phyloP scores from a whole-genome alignment of 2,113 vertebrate species.

The Cyanocitta stelleri region DNA sequence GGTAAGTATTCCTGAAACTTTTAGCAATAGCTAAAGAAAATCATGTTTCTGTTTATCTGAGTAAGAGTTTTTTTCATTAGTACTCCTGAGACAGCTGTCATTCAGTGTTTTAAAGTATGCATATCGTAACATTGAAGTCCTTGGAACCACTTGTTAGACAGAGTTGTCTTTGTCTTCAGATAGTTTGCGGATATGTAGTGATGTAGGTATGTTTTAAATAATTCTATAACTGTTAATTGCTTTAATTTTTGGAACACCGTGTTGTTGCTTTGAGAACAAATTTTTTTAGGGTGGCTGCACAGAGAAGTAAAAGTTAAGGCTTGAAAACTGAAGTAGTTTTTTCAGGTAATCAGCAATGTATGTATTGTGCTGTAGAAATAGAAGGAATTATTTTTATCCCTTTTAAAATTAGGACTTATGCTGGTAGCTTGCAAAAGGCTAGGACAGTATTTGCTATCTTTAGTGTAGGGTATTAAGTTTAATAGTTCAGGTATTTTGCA shows the following conservation, averaged over 20 bases:
- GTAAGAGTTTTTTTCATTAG: constrained; percentile 65
- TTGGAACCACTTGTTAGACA: constrained; percentile 68
- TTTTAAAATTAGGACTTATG: constrained; percentile 54
- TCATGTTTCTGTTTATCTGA: constrained; percentile 61
- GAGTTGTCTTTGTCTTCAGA: constrained; percentile 64
- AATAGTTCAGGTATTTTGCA: constrained; percentile 76
- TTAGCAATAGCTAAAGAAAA: constrained; percentile 75
- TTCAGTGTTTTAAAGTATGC: constrained; percentile 68
- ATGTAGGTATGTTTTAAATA: constrained; percentile 64
- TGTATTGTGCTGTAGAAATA: constrained; percentile 71
- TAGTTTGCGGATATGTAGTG: constrained; percentile 60
- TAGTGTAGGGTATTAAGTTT: constrained; percentile 71
- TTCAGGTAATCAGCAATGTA: constrained; percentile 72
- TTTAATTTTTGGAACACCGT: constrained; percentile 63
- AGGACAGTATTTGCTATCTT: constrained; percentile 63
- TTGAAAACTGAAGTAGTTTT: constrained; percentile 69
- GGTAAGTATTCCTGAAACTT: constrained; percentile 80
- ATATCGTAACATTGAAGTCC: constrained; percentile 65
- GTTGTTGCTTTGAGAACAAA: constrained; percentile 63
- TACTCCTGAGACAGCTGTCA: constrained; percentile 61
- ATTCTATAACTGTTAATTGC: constrained; percentile 62
- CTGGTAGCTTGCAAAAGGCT: constrained; percentile 62
- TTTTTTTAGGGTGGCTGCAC: constrained; percentile 58
- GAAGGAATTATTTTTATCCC: constrained; percentile 68
- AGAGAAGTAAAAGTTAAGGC: constrained; percentile 61